Evolutionary conservation across 2,888 invertebrate genomes (phyloP), one percentile per base, ranked within the genome.

Genomic region (Chrysolina haemoptera): DNA sequence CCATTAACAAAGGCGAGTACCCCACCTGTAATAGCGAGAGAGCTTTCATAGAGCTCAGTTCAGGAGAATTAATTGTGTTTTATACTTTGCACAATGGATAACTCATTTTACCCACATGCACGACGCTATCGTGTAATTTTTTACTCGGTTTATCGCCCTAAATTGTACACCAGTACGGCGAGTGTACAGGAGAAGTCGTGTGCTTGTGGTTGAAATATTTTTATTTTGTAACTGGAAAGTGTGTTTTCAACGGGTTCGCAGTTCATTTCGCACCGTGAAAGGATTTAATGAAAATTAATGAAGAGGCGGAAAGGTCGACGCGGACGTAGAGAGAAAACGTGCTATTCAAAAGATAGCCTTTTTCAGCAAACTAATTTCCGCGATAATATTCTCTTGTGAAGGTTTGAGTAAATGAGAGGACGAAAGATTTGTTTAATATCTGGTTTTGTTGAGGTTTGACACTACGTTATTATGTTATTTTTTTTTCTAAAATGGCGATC

Each of bases 11-110:
- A 12, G 53, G 53, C 11, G 12, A 22, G 20, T 48, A 20, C 53
- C 53, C 53, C 53, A 53, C 53, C 53, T 53, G 11, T 53, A 18
- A 53, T 53, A 53, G 20, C 18, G 53, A 53, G 20, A 20, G 53
- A 53, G 53, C 53, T 53, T 53, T 16, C 48, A 10, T 48, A 16
- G 48, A 48, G 48, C 16, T 16, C 48, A 20, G 22, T 20, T 53
- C 53, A 53, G 12, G 53, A 20, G 53, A 12, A 53, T 22, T 53
- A 53, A 53, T 53, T 22, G 20, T 53, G 53, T 53, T 53, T 20
- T 12, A 53, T 53, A 10, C 20, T 20, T 20, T 53, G 20, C 53
- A 53, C 20, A 53, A 53, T 20, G 20, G 53, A 16, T 53, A 11
- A 53, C 53, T 53, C 53, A 53, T 20, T 53, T 20, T 20, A 14